Base-by-base conservation (phyloP, 2,113 vertebrate species). In the Pao palembangensis region DNA sequence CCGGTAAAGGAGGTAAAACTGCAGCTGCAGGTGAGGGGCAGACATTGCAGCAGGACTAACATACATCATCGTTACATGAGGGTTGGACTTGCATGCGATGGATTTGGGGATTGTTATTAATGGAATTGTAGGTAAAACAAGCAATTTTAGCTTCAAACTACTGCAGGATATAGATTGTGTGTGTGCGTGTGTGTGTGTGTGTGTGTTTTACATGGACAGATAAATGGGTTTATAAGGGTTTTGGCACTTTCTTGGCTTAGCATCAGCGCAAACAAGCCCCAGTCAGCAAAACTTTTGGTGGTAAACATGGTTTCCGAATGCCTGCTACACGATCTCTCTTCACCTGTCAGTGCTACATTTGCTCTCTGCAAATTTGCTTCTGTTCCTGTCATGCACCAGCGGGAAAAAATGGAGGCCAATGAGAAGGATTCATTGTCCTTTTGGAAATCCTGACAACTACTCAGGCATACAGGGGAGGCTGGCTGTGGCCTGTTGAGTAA, bases 391-490 rank as follows among this genome's bases (percentile, higher is more conserved):
- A 69, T 67, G 75, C 80, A 71, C 60, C 59, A 5, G 78, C 71
- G 60, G 56, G 25, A 28, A 28, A 51, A 75, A 71, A 69, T 69
- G 52, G 25, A 67, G 73, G 69, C 60, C 71, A 82, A 83, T 55
- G 69, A 81, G 72, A 49, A 54, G 61, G 49, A 75, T 72, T 80
- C 74, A 76, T 70, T 74, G 78, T 48, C 73, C 71, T 77, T 79
- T 81, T 78, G 64, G 69, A 83, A 65, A 80, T 77, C 61, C 69
- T 76, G 80, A 87, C 80, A 78, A 64, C 78, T 67, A 72, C 59
- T 80, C 78, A 83, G 55, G 78, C 76, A 80, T 78, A 72, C 69
- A 71, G 67, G 52, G 68, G 73, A 64, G 64, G 49, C 65, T 61
- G 52, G 72, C 72, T 52, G 73, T 17, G 76, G 76, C 74, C 80